A percentile compares a stretch with the other conserved stretches of the same genome.
These are phyloP conservation scores for Drosophila planitibia DNA, from an alignment of 2,888 invertebrate genomes.

Conservation along the genomic window DNA sequence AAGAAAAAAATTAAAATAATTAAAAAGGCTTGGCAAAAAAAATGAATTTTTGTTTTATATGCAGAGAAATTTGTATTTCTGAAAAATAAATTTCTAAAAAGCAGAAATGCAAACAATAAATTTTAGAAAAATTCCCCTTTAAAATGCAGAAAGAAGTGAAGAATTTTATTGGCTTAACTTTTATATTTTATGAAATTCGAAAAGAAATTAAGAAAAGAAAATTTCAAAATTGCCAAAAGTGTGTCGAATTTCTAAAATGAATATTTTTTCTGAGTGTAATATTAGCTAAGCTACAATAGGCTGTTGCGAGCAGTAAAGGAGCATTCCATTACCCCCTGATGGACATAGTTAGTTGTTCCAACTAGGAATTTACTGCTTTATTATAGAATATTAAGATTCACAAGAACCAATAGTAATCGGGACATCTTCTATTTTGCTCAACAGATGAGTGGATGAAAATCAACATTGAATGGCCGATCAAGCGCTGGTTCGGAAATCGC, in stretches of 20 bases:
- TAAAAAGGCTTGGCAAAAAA: too few relatives aligned
- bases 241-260: background rate
- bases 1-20: too few relatives aligned
- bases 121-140: background rate
- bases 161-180: background rate
- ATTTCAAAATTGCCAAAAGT: too few relatives aligned
- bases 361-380: background rate
- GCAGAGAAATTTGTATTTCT: too few relatives aligned
- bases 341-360: background rate
- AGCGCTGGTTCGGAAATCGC: slow-evolving; percentile 90
- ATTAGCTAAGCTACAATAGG: background rate
- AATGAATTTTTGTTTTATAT: too few relatives aligned
- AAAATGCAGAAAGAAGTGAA: background rate
- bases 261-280: background rate
- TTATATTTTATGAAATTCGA: background rate
- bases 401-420: background rate
- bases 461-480: slow-evolving; percentile 91
- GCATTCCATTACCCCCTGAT: background rate
- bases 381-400: background rate
- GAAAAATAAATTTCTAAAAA: too few relatives aligned
- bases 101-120: too few relatives aligned
- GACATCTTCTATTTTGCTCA: background rate
- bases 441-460: slow-evolving; percentile 93
- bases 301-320: background rate
- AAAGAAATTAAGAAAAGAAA: background rate